These are phyloP conservation scores for Pristionchus arcanus DNA, from an alignment of 2,888 invertebrate genomes.

Conservation along the genomic window DNA sequence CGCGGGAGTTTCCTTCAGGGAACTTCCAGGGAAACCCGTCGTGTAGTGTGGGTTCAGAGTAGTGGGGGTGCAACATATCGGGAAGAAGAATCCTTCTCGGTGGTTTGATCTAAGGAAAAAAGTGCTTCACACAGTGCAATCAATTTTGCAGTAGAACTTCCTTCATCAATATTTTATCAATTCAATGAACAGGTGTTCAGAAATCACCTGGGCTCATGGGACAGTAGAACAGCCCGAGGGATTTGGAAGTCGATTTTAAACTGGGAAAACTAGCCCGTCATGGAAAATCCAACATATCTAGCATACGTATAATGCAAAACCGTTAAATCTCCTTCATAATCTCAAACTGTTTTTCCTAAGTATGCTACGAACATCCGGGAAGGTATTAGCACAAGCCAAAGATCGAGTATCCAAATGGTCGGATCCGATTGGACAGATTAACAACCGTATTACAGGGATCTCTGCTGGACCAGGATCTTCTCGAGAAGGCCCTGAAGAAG, in stretches of 20 bases:
- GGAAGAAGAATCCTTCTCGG: background rate
- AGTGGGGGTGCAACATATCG: background rate
- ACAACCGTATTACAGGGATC: background rate
- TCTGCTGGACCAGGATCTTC: slow-evolving; percentile 73
- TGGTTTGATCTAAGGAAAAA: no score
- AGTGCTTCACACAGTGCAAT: background rate
- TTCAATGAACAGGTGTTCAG: background rate
- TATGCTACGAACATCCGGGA: background rate
- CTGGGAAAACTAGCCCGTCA: background rate
- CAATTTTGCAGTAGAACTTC: background rate
- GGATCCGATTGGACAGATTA: background rate
- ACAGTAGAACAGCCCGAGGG: background rate
- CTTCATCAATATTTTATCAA: background rate
- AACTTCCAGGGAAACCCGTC: background rate
- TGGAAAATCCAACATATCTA: no score
- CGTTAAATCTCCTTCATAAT: no score
- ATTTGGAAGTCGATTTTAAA: background rate
- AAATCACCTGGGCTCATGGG: background rate
- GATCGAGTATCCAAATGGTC: background rate
- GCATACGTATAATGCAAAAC: no score
- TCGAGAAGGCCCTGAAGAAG: slow-evolving; percentile 76
- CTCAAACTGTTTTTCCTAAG: no score
- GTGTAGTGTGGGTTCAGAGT: background rate
- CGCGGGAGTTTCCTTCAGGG: background rate
- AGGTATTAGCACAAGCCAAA: background rate